Base-by-base conservation (phyloP, 1,140 invertebrate species). In the Pseudomyrmex dendroicus region DNA sequence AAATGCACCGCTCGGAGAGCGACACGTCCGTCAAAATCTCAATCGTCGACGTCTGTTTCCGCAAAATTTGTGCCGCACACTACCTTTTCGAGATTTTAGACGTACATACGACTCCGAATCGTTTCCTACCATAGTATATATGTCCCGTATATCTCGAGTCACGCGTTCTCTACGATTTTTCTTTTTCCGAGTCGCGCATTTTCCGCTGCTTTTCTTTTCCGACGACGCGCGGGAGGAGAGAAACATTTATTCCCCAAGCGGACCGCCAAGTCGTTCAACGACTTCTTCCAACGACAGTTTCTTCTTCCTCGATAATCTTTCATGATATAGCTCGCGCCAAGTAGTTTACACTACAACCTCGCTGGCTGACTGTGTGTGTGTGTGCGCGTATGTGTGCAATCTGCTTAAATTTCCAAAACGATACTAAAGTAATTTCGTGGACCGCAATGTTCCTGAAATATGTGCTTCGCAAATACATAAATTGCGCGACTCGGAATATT, bases 211-310 rank as follows among this genome's bases (percentile, higher is more conserved):
- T 63, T 25, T 59, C 57, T 9, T 9, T 66, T 62, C 52, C 15
- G 22, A 48, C 20, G 52, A 5, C 20, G 44, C 48, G 52, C 54
- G 8, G 12, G n/a, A 35, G 20, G 54, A 52, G 76, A 80, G 35
- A 48, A 17, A 68, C 56, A 35, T 35, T 59, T 70, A 80, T 80
- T 80, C 76, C 76, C 35, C 76, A 20, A 52, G 76, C 54, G 66
- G 35, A 25, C 54, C 76, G 54, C 76, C 66, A 59, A 80, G 76
- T 72, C 76, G 76, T 80, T 80, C 66, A 80, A 80, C 76, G 76
- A 80, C 76, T 80, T 80, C 20, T 70, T 70, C 12, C 76, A 80
- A 80, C 76, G 76, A 80, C 76, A 80, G 76, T 80, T 80, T 80
- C 76, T 80, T 72, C 64, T 80, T 80, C 56, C 44, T 61, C 76